phyloP scores from a whole-genome alignment of 1,140 invertebrate genomes.

The Planococcus citri region DNA sequence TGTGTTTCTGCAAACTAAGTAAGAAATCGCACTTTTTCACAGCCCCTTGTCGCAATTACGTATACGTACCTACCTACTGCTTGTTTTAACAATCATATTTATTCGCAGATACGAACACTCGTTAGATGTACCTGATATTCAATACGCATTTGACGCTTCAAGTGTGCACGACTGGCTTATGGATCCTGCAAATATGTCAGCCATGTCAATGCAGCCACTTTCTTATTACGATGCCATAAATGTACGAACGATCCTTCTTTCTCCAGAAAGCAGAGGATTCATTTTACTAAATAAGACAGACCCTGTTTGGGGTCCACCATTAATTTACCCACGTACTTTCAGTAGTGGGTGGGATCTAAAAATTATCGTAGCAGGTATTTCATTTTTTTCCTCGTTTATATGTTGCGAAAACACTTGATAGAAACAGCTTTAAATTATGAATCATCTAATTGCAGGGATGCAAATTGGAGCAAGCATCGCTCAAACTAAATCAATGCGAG shows the following conservation, averaged over 20 bases:
- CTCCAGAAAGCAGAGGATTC: conserved; percentile 38
- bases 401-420: not conserved
- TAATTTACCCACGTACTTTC: conserved; percentile 45
- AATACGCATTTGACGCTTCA: conserved; percentile 45
- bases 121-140: conserved; percentile 44
- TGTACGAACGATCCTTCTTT: conserved; percentile 36
- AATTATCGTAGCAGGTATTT: conserved; percentile 27
- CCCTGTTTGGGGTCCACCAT: conserved; percentile 42
- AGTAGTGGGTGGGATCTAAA: conserved; percentile 26
- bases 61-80: not conserved
- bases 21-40: conserved; percentile 21
- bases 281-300: conserved; percentile 37
- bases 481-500: conserved; percentile 22
- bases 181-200: conserved; percentile 32
- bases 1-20: conserved; percentile 33
- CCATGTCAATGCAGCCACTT: conserved; percentile 30
- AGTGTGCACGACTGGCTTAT: conserved; percentile 31
- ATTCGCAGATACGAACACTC: conserved; percentile 25
- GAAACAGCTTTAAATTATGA: not conserved
- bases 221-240: conserved; percentile 29
- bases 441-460: conserved; percentile 19
- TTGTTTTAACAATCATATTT: not conserved
- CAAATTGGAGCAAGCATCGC: conserved; percentile 23
- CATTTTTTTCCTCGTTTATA: not conserved
- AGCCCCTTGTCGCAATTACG: not conserved